Evolutionary conservation across 2,888 invertebrate species (phyloP), one percentile per base, ranked within the genome.

Genomic region (Choreutis nemorana): DNA sequence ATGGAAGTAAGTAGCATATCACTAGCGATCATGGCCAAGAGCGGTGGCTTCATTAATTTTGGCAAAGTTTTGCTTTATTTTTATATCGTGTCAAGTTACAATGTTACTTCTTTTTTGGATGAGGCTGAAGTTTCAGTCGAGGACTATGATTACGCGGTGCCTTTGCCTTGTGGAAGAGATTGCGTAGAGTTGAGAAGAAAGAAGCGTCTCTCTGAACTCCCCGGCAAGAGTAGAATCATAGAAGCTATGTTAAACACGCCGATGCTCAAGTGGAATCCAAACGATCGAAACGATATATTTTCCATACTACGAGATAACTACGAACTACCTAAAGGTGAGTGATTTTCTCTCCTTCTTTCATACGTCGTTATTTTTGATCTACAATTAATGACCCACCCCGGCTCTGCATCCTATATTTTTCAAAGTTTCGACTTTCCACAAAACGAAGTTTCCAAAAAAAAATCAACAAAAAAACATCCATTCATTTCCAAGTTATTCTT

Each of bases 301-400:
- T 44, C 55, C 1, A 39, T 66, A 26, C 37, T 70, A 20, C 51
- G 55, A 33, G 72, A 73, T 33, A 44, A 59, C 35, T 73, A 70
- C 35, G 59, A 64, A 28, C 42, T 73, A 24, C 73, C 73, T 9
- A 61, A 62, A 55, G 71, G 73, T 66, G 42, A 50, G 61, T 28
- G 9, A 16, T 14, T 27, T 25, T 18, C 12, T 28, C 14, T 50
- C 4, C 3, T n/a, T n/a, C n/a, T n/a, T n/a, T n/a, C n/a, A n/a
- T n/a, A n/a, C n/a, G n/a, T n/a, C n/a, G n/a, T n/a, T n/a, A n/a
- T n/a, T n/a, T n/a, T n/a, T n/a, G n/a, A n/a, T n/a, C n/a, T n/a
- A n/a, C n/a, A n/a, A n/a, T n/a, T n/a, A n/a, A n/a, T n/a, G n/a
- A n/a, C n/a, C n/a, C n/a, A n/a, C n/a, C n/a, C n/a, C n/a, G n/a